Conservation (phyloP, 2,797 vertebrate species). For the Hemibagrus guttatus region DNA sequence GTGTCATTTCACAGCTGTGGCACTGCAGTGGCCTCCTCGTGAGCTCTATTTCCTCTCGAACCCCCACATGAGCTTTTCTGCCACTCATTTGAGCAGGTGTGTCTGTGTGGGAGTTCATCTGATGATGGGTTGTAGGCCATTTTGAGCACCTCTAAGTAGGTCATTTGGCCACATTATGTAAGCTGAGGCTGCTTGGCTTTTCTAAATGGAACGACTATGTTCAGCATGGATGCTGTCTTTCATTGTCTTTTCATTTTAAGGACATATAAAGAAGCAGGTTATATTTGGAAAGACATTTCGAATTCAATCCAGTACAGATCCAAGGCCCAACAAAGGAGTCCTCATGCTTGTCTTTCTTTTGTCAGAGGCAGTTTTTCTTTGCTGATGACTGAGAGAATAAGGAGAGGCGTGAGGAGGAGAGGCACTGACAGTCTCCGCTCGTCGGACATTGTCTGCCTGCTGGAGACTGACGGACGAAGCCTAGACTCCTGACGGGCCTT, state of each 20-base stretch:
- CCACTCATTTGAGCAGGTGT: constrained; percentile 54
- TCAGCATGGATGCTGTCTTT: not conserved
- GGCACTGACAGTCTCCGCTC: constrained; percentile 47
- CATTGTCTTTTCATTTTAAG: not conserved
- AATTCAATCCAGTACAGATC: constrained; percentile 25
- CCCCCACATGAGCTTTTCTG: constrained; percentile 41
- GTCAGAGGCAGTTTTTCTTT: constrained; percentile 44
- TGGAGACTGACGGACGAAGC: constrained; percentile 49
- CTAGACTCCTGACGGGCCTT: constrained; percentile 56
- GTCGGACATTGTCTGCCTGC: constrained; percentile 49
- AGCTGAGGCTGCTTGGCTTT: constrained; percentile 15
- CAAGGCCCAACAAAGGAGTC: constrained; percentile 43
- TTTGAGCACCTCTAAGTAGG: constrained; percentile 41
- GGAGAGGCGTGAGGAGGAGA: constrained; percentile 47
- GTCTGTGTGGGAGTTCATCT: constrained; percentile 41
- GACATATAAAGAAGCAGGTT: constrained; percentile 16
- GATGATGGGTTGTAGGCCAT: constrained; percentile 29
- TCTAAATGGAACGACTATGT: not conserved
- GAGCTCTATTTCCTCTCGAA: constrained; percentile 45
- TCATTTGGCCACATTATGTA: constrained; percentile 38
- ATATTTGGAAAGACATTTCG: constrained; percentile 19
- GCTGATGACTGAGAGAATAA: constrained; percentile 39
- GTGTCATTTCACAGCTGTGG: constrained; percentile 47
- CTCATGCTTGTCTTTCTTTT: constrained; percentile 40
- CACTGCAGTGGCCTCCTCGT: constrained; percentile 29